Evolutionary conservation across 1,140 invertebrate species (phyloP), one percentile per base, ranked within the genome.

Genomic region (Zaprionus tsacasi): DNA sequence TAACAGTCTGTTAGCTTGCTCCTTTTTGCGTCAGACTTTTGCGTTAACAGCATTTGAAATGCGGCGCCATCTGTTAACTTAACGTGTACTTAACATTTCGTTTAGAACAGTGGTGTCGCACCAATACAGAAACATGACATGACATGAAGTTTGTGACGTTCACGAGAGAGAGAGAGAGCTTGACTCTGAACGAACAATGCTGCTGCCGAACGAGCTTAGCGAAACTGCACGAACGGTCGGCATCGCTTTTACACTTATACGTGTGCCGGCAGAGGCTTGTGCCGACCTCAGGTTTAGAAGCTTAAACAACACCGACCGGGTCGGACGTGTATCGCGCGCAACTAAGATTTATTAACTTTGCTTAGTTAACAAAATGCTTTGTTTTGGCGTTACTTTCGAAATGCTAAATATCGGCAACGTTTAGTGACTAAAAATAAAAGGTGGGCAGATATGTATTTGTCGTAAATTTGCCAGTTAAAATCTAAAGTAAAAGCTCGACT

Each of bases 251-350:
- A 30, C 6, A 30, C 27, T 30, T 3, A 30, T 30, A 30, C 27
- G 27, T 30, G 27, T 30, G 27, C 27, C 27, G 27, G 27, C 27
- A 30, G 27, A 30, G 27, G 27, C 27, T 30, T 30, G 27, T 4
- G 27, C 27, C 27, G 27, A 30, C 27, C 27, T 5, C 27, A 30
- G 11, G 0, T 59, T 75, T 38, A 75, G 60, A 64, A 59, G 60
- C 67, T 59, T 54, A 64, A 70, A 70, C 67, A 75, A 75, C 67
- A 52, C 36, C 58, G 17, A 13, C n/a, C 59, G 45, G 36, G 36
- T 30, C 54, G 59, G 72, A 64, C 60, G 72, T 64, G 67, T 59
- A 21, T 58, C 35, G 59, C 72, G 67, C 40, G 27, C 40, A 38
- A 43, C 13, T 8, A 13, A 35, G 35, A 58, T 6, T 57, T 57